Evolutionary conservation across 2,797 vertebrate species (phyloP).

Genomic region (Cossypha polioptera): DNA sequence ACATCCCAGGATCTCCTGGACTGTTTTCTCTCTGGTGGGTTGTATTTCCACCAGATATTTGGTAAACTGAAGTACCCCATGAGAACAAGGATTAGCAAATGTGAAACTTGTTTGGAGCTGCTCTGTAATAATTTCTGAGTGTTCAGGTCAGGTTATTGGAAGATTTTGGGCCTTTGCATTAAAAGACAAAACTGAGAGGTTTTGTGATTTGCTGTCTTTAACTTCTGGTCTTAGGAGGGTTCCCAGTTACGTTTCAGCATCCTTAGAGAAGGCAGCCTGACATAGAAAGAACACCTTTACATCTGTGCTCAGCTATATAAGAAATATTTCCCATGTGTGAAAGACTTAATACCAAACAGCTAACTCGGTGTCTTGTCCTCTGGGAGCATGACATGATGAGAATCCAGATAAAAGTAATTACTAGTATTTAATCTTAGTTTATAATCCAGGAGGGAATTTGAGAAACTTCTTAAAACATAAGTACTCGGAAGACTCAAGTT

Average conservation of each 20-base stretch:
- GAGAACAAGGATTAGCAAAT: background rate
- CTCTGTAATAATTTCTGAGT: background rate
- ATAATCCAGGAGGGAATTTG: background rate
- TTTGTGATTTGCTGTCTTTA: background rate
- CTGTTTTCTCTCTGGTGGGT: background rate
- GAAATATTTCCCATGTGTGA: background rate
- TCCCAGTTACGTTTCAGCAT: background rate
- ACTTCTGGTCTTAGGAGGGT: background rate
- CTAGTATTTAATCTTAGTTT: background rate
- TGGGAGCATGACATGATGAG: rapidly evolving
- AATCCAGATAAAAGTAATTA: background rate
- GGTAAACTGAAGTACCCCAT: background rate
- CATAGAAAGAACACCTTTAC: background rate
- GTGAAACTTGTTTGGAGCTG: background rate
- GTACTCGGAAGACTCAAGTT: background rate
- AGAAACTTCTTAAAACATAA: background rate
- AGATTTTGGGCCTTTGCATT: background rate
- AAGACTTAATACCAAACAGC: background rate
- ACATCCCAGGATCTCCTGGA: background rate
- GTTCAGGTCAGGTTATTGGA: background rate
- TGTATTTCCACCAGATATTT: background rate
- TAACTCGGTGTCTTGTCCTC: background rate
- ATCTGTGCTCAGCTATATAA: background rate
- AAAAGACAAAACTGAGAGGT: background rate
- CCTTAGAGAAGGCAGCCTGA: background rate